Base-by-base conservation (phyloP, 1,140 invertebrate species). In the Ephestia elutella region DNA sequence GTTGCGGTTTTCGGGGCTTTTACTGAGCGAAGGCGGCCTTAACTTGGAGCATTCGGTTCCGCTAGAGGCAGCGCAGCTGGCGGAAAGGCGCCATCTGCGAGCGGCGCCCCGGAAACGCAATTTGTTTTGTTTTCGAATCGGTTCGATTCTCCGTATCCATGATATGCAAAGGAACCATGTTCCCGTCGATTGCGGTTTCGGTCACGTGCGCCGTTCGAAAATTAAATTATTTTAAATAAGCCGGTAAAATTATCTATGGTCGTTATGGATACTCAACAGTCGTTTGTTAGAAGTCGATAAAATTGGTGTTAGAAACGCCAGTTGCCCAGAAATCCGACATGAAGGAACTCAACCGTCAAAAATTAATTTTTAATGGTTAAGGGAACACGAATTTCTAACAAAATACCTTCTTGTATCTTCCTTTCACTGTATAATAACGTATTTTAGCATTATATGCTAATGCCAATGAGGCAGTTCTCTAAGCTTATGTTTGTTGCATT, bases 31-130 rank as follows among this genome's bases (percentile, higher is more conserved):
- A 68, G 71, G 68, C 72, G 70, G 71, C 48, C 48, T 65, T 72
- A 76, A 60, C 65, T 62, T 73, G 70, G 63, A 65, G 56, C 58
- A 61, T 18, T 57, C 20, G 56, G 68, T 67, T 72, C 60, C 66
- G 63, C 68, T 65, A 66, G 63, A 65, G 64, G 56, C 62, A 44
- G 67, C 58, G 63, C 82, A 84, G 81, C 76, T 84, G 84, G 70
- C 80, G 79, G 77, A 76, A 80, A 71, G 70, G 73, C 80, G 82
- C 78, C 84, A 87, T 87, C 81, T 87, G 81, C 68, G 66, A 63
- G 51, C 75, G 74, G 74, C 61, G 74, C 72, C 63, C 72, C 77
- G 78, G 79, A 87, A 85, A 78, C 69, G 70, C 68, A 70, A 81
- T 76, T 82, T 72, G 76, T 87, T 86, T 81, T 80, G 73, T 83